Evolutionary conservation across 2,888 invertebrate species (phyloP).

Genomic region (Carpatolechia fugitivella): DNA sequence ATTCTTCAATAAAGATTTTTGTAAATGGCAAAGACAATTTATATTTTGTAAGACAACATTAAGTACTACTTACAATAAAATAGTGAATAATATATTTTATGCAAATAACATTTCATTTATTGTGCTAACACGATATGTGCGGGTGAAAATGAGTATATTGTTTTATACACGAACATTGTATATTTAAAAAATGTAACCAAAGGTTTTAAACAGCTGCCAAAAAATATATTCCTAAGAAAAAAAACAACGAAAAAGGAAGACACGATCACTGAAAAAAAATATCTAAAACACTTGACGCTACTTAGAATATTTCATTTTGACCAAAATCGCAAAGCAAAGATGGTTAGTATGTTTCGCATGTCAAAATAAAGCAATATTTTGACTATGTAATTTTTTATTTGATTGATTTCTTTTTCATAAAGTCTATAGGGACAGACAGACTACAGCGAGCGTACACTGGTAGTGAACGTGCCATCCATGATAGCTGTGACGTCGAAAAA

Average conservation of each 20-base stretch:
- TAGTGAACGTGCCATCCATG: no score
- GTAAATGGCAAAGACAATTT: neutral
- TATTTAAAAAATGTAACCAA: neutral
- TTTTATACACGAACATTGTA: neutral
- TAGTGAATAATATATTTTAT: neutral
- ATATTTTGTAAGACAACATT: neutral
- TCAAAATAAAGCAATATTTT: no score
- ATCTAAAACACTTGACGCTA: neutral
- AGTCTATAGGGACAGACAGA: no score
- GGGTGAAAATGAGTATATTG: neutral
- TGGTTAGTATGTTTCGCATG: neutral
- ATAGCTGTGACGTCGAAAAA: no score
- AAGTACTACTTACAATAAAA: neutral
- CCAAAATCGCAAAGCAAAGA: neutral
- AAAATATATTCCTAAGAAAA: neutral
- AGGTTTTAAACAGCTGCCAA: neutral
- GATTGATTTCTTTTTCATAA: no score
- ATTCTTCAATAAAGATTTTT: no score
- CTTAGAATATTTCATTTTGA: neutral
- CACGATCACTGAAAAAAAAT: constrained; percentile 15
- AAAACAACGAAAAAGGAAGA: neutral
- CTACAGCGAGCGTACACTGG: no score
- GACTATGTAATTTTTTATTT: no score
- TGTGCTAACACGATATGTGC: constrained; percentile 6
- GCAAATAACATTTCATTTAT: neutral